These are phyloP conservation scores for Dasyornis broadbenti DNA, from an alignment of 2,113 vertebrate genomes.

Conservation along the genomic window DNA sequence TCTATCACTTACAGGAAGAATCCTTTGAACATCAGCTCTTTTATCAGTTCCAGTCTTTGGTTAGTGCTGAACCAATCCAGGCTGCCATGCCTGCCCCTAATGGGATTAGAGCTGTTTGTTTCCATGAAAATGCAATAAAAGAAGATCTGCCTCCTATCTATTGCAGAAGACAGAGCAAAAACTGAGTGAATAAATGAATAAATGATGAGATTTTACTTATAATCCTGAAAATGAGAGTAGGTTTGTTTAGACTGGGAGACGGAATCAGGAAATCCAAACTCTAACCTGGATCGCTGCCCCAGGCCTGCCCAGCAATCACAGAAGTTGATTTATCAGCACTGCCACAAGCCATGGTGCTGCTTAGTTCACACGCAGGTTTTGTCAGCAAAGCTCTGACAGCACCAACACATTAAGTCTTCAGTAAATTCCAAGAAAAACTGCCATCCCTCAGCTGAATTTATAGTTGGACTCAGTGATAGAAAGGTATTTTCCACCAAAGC, in stretches of 20 bases:
- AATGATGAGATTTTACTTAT: neutral
- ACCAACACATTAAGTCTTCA: neutral
- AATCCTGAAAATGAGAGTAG: neutral
- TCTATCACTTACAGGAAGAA: neutral
- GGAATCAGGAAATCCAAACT: neutral
- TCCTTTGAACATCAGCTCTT: neutral
- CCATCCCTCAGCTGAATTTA: neutral
- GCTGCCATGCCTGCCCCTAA: neutral
- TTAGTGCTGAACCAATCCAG: neutral
- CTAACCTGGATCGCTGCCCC: neutral
- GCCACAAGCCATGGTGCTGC: neutral
- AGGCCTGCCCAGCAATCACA: neutral
- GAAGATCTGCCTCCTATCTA: neutral
- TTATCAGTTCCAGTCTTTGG: neutral
- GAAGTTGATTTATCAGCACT: neutral
- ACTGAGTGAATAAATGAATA: neutral
- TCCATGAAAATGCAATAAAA: neutral
- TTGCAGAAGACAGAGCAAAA: neutral
- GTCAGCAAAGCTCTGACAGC: neutral
- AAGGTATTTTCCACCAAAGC: neutral
- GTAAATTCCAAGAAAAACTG: neutral
- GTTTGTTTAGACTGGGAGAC: neutral
- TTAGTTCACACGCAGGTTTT: neutral
- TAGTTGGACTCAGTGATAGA: accelerated
- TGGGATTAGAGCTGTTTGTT: neutral